These are phyloP conservation scores for Agrochola litura DNA, from an alignment of 2,888 invertebrate species.

Conservation along the genomic window DNA sequence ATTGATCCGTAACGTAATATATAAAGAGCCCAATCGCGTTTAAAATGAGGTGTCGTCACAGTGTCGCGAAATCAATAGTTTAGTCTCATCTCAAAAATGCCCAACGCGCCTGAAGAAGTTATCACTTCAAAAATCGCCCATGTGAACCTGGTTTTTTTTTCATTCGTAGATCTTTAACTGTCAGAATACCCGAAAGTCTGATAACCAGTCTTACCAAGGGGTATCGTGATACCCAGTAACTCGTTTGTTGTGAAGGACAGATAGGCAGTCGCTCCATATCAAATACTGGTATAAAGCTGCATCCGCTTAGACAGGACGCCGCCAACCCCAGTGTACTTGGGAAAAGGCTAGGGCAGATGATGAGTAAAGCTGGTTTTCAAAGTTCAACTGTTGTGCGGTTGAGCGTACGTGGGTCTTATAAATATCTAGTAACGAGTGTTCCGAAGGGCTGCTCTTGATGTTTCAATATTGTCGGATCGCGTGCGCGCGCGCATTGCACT, in stretches of 20 bases:
- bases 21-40: too few species aligned
- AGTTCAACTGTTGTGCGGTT: neutral
- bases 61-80: too few species aligned
- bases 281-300: neutral
- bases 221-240: neutral
- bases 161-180: neutral
- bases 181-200: neutral
- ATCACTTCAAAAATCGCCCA: too few species aligned
- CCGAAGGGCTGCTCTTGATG: conserved; percentile 76
- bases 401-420: conserved; percentile 44
- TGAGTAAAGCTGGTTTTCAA: neutral
- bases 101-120: too few species aligned
- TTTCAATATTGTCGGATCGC: conserved; percentile 77
- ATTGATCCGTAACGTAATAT: too few species aligned
- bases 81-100: too few species aligned
- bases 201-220: neutral
- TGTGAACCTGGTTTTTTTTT: neutral
- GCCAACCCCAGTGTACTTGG: neutral
- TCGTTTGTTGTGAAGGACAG: neutral
- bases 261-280: neutral
- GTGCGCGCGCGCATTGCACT: conserved; percentile 75
- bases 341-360: neutral
- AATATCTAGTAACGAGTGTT: conserved; percentile 68
- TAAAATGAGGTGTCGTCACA: too few species aligned
- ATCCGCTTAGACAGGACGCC: neutral